phyloP scores from a whole-genome alignment of 2,797 vertebrate species.

The Apodemus agrarius region DNA sequence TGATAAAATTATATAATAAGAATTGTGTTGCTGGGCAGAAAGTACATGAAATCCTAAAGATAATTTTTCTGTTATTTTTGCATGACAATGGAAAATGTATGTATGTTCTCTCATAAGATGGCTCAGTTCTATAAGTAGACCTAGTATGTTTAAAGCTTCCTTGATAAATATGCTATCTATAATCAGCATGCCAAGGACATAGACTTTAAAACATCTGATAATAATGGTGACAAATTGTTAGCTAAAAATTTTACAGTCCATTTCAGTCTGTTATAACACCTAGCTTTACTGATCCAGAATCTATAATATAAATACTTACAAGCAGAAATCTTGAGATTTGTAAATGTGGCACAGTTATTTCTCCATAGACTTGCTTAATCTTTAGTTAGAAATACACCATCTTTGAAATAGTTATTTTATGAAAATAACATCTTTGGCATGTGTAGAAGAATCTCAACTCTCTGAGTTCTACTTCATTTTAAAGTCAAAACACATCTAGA shows the following conservation, averaged over 20 bases:
- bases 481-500: conserved; percentile 76
- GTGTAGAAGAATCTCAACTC: conserved; percentile 59
- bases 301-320: conserved; percentile 29
- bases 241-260: background rate
- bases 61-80: background rate
- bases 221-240: background rate
- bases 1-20: background rate
- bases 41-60: background rate
- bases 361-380: conserved; percentile 61
- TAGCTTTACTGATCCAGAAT: background rate
- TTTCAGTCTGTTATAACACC: background rate
- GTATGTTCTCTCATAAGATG: background rate
- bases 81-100: background rate
- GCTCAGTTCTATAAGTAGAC: background rate
- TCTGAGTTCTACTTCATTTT: conserved; percentile 69
- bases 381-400: conserved; percentile 50
- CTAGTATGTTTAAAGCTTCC: background rate
- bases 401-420: conserved; percentile 67
- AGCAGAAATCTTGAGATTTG: conserved; percentile 52
- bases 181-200: background rate
- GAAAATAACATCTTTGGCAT: conserved; percentile 78
- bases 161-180: background rate
- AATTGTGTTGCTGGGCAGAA: background rate
- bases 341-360: conserved; percentile 29
- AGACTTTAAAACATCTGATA: background rate